These are phyloP conservation scores for Tetramorium bicarinatum DNA, from an alignment of 2,888 invertebrate genomes.

Conservation along the genomic window DNA sequence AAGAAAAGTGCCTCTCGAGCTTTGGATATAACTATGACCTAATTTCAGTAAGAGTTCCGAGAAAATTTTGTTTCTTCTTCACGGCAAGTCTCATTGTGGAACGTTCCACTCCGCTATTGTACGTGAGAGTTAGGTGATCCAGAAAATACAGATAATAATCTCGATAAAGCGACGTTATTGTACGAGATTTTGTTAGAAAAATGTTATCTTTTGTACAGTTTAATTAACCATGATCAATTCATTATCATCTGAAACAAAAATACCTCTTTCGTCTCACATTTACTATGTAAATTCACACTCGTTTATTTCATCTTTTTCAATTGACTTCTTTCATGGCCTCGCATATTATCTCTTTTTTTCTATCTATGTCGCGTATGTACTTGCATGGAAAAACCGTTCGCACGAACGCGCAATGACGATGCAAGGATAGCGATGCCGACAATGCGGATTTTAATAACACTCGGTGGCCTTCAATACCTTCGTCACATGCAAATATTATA, in stretches of 20 bases:
- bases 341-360: conserved; percentile 2
- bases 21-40: conserved; percentile 25
- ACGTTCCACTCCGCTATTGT: neutral
- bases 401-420: conserved; percentile 40
- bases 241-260: neutral
- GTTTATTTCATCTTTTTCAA: conserved; percentile 19
- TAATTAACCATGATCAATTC: neutral
- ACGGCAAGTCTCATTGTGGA: neutral
- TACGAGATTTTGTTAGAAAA: neutral
- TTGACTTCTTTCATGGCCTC: neutral
- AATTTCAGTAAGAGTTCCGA: conserved; percentile 26
- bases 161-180: neutral
- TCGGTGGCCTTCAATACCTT: conserved; percentile 36
- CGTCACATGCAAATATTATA: neutral
- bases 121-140: conserved; percentile 10
- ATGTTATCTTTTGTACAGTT: neutral
- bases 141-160: conserved; percentile 24
- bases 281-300: neutral
- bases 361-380: neutral
- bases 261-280: neutral
- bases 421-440: conserved; percentile 30
- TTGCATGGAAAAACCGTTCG: conserved; percentile 58
- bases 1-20: conserved; percentile 25
- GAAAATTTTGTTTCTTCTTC: conserved; percentile 28
- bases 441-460: conserved; percentile 43